A percentile compares a stretch with the other conserved stretches of the same genome.
phyloP scores from a whole-genome alignment of 2,888 invertebrate genomes.

The Erebia ligea region DNA sequence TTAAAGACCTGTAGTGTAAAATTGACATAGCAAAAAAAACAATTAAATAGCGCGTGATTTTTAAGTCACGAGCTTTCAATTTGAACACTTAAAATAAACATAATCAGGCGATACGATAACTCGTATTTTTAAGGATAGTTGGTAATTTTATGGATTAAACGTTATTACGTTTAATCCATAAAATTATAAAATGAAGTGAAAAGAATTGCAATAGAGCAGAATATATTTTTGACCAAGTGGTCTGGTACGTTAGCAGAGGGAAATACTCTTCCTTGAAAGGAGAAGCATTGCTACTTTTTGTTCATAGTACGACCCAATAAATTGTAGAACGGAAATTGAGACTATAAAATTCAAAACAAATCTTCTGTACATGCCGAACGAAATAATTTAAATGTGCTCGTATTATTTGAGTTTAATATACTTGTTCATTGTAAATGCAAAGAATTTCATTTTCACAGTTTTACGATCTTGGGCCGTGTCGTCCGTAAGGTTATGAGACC shows the following conservation, averaged over 20 bases:
- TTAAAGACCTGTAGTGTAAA: no score
- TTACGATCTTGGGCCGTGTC: constrained; percentile 6
- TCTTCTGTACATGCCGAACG: constrained; percentile 23
- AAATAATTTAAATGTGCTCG: constrained; percentile 36
- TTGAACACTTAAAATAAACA: no score
- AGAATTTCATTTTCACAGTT: constrained; percentile 19
- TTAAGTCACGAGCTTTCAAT: no score
- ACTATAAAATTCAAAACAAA: constrained; percentile 34
- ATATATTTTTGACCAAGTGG: neutral
- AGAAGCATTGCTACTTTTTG: neutral
- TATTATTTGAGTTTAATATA: constrained; percentile 26
- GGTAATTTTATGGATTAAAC: no score
- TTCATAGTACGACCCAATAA: constrained; percentile 25
- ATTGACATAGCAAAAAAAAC: no score
- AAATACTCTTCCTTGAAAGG: neutral
- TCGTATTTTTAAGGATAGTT: no score
- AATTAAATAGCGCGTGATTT: no score
- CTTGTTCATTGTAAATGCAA: constrained; percentile 18
- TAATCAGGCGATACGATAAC: no score
- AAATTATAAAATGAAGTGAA: no score
- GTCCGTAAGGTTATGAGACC: neutral
- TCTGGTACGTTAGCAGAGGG: neutral
- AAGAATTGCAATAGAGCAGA: no score
- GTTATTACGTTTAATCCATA: no score
- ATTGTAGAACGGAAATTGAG: constrained; percentile 36